Evolutionary conservation across 1,140 invertebrate genomes (phyloP).

Genomic region (Globodera rostochiensis): DNA sequence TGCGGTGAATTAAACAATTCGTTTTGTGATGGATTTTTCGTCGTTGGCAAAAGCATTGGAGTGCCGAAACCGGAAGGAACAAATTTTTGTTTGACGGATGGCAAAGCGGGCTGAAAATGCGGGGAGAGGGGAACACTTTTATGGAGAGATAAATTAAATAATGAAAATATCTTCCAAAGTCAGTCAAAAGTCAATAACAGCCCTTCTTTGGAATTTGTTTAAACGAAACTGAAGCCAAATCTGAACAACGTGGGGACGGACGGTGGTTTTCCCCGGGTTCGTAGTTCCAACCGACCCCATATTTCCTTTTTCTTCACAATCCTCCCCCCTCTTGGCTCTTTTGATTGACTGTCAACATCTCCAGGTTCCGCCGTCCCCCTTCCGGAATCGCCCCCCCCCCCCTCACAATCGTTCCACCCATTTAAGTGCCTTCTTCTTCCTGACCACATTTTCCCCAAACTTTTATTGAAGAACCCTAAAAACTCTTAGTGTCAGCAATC

Average conservation of each 20-base stretch:
- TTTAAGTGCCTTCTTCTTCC: not conserved
- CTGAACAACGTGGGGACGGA: too few species aligned
- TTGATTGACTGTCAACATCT: not conserved
- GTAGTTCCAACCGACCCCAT: too few species aligned
- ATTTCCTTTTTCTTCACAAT: not conserved
- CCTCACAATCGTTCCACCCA: not conserved
- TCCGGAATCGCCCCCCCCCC: not conserved
- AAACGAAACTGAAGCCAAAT: too few species aligned
- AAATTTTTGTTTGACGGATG: not conserved
- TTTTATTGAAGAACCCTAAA: not conserved
- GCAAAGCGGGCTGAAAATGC: conserved; percentile 3
- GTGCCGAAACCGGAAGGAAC: not conserved
- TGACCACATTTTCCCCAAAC: not conserved
- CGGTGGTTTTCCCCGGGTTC: too few species aligned
- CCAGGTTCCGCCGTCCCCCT: not conserved
- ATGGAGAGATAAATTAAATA: too few species aligned
- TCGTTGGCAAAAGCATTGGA: not conserved
- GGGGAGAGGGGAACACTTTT: not conserved
- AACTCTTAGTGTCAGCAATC: not conserved
- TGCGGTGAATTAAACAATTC: not conserved
- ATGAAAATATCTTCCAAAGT: too few species aligned
- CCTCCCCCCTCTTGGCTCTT: not conserved
- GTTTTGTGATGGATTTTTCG: not conserved
- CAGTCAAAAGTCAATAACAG: too few species aligned
- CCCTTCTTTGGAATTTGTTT: too few species aligned